Percentiles rank a stretch among this genome's conserved stretches.
Evolutionary conservation across 2,888 invertebrate genomes (phyloP).

Genomic region (Drosophila quasianomalipes): DNA sequence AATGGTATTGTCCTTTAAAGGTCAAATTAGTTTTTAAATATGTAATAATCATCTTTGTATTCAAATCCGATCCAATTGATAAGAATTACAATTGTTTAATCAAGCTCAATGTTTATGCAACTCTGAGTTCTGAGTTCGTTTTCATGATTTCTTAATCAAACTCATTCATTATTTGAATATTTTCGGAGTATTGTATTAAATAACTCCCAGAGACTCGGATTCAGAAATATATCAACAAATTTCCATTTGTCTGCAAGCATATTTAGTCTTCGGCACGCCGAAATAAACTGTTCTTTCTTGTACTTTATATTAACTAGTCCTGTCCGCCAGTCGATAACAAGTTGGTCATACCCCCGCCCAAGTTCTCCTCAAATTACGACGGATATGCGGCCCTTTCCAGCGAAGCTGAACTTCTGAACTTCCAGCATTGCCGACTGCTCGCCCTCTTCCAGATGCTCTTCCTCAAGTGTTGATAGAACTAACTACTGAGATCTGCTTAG

Average conservation of each 20-base stretch:
- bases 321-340: conserved; percentile 30
- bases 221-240: background rate
- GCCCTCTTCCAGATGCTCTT: conserved; percentile 10
- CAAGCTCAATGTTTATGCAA: background rate
- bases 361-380: conserved; percentile 20
- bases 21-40: background rate
- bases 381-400: conserved; percentile 50
- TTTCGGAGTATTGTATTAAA: background rate
- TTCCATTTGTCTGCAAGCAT: conserved; percentile 20
- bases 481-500: conserved; percentile 3
- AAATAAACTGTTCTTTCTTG: background rate
- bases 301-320: conserved; percentile 15
- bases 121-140: background rate
- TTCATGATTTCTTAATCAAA: background rate
- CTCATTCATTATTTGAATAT: background rate
- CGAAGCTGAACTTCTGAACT: conserved; percentile 39
- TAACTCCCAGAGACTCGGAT: background rate
- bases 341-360: conserved; percentile 60
- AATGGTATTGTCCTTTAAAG: background rate
- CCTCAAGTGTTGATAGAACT: conserved; percentile 1
- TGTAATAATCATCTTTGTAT: background rate
- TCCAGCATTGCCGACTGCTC: conserved; percentile 55
- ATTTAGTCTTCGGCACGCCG: conserved; percentile 6
- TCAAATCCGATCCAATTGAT: background rate
- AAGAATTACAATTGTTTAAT: background rate